Evolutionary conservation across 2,113 vertebrate species (phyloP).

Genomic region (Mesocricetus auratus): DNA sequence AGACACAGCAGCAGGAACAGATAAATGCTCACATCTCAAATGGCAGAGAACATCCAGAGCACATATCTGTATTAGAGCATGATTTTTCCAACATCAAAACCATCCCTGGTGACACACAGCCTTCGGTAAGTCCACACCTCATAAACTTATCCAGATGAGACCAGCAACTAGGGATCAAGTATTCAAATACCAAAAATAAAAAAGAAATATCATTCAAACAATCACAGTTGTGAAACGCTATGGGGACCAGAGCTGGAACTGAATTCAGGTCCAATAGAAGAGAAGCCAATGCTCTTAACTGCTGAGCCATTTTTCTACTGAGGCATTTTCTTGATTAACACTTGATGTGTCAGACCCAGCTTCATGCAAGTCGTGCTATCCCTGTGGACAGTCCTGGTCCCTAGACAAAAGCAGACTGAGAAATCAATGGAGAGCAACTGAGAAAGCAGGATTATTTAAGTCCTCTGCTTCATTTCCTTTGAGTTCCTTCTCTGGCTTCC

Average conservation of each 20-base stretch:
- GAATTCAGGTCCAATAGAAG: not conserved
- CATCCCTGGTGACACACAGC: not conserved
- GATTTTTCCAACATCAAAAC: not conserved
- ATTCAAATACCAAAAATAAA: not conserved
- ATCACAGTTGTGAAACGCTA: not conserved
- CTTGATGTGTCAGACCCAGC: not conserved
- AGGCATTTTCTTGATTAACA: no score
- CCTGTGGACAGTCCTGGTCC: not conserved
- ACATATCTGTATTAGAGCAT: not conserved
- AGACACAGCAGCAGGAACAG: not conserved
- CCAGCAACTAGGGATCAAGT: not conserved
- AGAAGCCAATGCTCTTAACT: not conserved
- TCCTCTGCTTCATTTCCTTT: not conserved
- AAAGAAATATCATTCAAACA: not conserved
- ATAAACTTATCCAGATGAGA: not conserved
- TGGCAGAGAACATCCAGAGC: not conserved
- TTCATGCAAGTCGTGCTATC: not conserved
- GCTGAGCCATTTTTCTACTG: not conserved
- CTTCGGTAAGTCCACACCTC: not conserved
- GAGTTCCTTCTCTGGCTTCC: not conserved
- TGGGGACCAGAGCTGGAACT: not conserved
- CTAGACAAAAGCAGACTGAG: not conserved
- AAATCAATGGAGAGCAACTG: not conserved
- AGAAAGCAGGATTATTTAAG: not conserved
- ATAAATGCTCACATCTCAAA: not conserved